These are phyloP conservation scores for Phyllostomus discolor DNA, from an alignment of 2,113 vertebrate species.

Conservation along the genomic window DNA sequence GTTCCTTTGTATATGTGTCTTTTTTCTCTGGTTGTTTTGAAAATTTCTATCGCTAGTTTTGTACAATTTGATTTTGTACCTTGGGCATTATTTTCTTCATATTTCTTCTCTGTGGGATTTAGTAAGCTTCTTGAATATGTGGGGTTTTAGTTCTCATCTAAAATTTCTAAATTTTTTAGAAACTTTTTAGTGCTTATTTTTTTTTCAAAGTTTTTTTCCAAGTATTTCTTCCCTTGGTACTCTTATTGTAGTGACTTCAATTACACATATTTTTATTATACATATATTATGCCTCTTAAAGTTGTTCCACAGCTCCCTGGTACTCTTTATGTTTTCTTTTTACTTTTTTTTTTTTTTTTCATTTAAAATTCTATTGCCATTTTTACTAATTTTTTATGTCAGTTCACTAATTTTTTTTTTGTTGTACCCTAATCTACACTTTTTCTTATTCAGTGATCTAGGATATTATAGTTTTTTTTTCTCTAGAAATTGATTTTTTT, in stretches of 20 bases:
- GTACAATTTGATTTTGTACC: background rate
- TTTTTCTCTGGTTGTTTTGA: background rate
- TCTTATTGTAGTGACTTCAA: background rate
- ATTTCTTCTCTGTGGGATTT: background rate
- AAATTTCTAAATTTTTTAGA: background rate
- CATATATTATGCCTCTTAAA: background rate
- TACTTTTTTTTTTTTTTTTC: background rate
- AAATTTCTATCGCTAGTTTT: background rate
- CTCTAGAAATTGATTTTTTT: background rate
- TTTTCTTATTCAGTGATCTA: background rate
- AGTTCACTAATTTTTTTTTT: background rate
- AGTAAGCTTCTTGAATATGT: background rate
- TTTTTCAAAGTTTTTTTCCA: background rate
- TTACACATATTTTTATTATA: background rate
- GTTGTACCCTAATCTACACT: background rate
- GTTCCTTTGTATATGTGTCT: background rate
- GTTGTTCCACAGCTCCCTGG: background rate
- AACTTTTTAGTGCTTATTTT: background rate
- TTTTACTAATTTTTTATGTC: background rate
- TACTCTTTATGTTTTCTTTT: background rate
- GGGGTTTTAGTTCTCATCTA: background rate
- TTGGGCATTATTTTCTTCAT: background rate
- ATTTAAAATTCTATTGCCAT: background rate
- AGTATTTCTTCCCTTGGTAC: background rate
- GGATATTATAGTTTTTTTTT: background rate